Conservation (phyloP, 1,140 invertebrate species). For the Oryzaephilus surinamensis region DNA sequence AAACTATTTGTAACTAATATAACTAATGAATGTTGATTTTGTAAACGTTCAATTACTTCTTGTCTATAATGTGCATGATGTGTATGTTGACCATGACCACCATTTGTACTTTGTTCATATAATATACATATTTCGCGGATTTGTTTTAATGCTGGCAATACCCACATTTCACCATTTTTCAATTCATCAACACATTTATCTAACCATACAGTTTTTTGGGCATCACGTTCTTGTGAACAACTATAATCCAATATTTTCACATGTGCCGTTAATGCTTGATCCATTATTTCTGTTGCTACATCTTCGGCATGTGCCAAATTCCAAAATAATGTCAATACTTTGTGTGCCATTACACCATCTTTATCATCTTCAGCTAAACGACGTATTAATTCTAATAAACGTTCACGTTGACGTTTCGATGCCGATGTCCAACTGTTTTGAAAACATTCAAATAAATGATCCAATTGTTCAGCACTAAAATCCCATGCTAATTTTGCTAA, state of each 20-base stretch:
- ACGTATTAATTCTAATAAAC: slow-evolving; percentile 88
- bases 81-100: slow-evolving; percentile 45
- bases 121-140: slow-evolving; percentile 92
- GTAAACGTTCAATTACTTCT: slow-evolving; percentile 80
- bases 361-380: slow-evolving; percentile 93
- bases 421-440: slow-evolving; percentile 90
- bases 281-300: slow-evolving; percentile 94
- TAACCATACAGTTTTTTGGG: slow-evolving; percentile 92
- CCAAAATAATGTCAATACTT: slow-evolving; percentile 95
- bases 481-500: slow-evolving; percentile 96
- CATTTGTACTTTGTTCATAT: slow-evolving; percentile 58
- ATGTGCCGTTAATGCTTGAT: slow-evolving; percentile 89
- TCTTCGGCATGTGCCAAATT: slow-evolving; percentile 93
- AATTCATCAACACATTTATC: slow-evolving; percentile 93
- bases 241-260: slow-evolving; percentile 98
- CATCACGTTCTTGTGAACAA: slow-evolving; percentile 90
- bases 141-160: slow-evolving; percentile 87
- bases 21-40: slow-evolving; percentile 85
- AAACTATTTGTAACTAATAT: slow-evolving; percentile 90
- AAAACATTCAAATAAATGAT: slow-evolving; percentile 96
- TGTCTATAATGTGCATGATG: slow-evolving; percentile 58
- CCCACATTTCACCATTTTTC: slow-evolving; percentile 77
- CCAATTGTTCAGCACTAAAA: slow-evolving; percentile 92
- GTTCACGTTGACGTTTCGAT: slow-evolving; percentile 88
- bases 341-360: slow-evolving; percentile 97